These are phyloP conservation scores for Phyllotis vaccarum DNA, from an alignment of 2,797 vertebrate species.

Conservation along the genomic window DNA sequence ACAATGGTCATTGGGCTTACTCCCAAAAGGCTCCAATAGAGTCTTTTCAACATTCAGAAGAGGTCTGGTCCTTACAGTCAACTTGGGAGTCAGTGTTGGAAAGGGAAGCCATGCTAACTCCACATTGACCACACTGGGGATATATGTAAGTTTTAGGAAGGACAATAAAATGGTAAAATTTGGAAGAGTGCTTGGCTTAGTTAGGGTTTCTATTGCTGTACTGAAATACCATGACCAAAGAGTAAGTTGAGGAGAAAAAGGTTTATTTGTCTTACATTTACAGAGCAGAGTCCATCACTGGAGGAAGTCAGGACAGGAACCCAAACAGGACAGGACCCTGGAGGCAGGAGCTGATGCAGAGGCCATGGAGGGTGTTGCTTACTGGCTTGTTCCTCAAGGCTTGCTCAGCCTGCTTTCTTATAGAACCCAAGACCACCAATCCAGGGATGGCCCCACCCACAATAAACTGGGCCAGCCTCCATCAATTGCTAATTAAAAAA, in stretches of 20 bases:
- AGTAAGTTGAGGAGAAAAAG: background rate
- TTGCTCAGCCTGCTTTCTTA: background rate
- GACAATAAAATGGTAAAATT: background rate
- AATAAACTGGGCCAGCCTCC: background rate
- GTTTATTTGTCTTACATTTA: background rate
- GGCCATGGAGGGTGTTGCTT: background rate
- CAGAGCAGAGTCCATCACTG: background rate
- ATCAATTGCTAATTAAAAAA: background rate
- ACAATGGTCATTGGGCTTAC: background rate
- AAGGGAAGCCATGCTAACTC: fast-evolving
- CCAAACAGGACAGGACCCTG: background rate
- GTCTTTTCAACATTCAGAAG: no score
- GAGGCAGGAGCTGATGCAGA: background rate
- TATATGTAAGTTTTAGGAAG: background rate
- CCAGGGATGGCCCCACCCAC: background rate
- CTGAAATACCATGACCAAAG: background rate
- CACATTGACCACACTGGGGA: fast-evolving
- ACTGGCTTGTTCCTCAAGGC: background rate
- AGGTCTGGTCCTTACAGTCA: no score
- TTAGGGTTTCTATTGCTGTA: background rate
- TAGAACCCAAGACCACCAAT: background rate
- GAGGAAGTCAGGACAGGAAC: background rate
- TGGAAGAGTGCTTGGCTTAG: background rate
- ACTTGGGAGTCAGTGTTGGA: background rate
- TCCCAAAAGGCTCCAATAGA: background rate